phyloP scores from a whole-genome alignment of 2,888 invertebrate species.

The Ecliptopera silaceata region DNA sequence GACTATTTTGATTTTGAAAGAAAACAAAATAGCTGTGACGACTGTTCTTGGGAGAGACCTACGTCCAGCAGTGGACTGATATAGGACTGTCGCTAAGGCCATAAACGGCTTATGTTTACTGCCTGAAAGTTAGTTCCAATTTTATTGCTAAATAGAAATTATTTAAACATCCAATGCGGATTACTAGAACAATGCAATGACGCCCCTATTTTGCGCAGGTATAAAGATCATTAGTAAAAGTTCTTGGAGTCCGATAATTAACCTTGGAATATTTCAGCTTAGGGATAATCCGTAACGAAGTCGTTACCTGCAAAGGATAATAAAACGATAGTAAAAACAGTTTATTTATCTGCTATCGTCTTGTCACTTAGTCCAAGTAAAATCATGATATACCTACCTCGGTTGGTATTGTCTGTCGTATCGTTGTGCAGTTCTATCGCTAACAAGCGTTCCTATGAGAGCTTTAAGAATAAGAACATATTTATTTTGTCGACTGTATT shows the following conservation, averaged over 20 bases:
- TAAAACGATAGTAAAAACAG: neutral
- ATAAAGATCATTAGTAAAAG: neutral
- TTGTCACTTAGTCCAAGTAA: neutral
- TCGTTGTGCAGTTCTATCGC: constrained; percentile 46
- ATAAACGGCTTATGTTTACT: too few relatives aligned
- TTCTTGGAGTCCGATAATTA: neutral
- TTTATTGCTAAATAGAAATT: too few relatives aligned
- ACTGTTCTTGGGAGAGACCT: too few relatives aligned
- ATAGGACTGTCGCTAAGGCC: too few relatives aligned
- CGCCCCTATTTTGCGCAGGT: too few relatives aligned
- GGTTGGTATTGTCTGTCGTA: constrained; percentile 41
- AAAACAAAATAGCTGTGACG: too few relatives aligned
- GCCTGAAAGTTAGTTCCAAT: too few relatives aligned
- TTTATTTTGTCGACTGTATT: constrained; percentile 16
- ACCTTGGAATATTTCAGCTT: neutral
- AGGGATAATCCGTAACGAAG: neutral
- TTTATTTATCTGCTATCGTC: neutral
- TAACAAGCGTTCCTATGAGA: constrained; percentile 58
- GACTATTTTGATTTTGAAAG: too few relatives aligned
- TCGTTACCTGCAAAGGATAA: neutral
- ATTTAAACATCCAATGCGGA: too few relatives aligned
- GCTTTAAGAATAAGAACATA: constrained; percentile 29
- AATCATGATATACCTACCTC: neutral
- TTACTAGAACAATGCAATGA: too few relatives aligned
- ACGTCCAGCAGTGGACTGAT: too few relatives aligned